phyloP scores from a whole-genome alignment of 2,113 vertebrate genomes.

The Pycnonotus jocosus region DNA sequence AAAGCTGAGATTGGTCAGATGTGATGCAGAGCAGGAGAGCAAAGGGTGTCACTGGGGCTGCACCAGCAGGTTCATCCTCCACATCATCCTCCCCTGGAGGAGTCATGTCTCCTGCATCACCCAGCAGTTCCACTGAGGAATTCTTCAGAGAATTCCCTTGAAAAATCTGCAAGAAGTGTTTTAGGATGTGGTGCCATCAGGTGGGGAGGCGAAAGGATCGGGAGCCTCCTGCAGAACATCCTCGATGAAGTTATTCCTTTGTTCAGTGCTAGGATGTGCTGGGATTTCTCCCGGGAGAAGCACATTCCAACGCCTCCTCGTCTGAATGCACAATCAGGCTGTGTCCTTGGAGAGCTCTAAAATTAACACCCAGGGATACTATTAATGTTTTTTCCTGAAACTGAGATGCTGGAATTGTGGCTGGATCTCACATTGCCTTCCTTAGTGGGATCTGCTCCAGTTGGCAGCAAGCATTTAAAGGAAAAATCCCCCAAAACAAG shows the following conservation, averaged over 20 bases:
- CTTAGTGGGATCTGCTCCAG: neutral
- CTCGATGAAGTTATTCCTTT: neutral
- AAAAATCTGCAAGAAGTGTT: neutral
- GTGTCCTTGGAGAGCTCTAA: neutral
- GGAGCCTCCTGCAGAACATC: neutral
- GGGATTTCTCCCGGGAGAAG: neutral
- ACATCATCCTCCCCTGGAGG: fast-evolving
- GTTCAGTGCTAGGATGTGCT: neutral
- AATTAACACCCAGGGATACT: neutral
- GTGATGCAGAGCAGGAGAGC: neutral
- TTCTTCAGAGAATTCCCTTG: neutral
- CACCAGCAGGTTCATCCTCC: neutral
- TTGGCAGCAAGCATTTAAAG: neutral
- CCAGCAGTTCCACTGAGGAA: fast-evolving
- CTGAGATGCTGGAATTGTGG: neutral
- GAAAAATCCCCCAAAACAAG: neutral
- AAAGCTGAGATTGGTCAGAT: neutral
- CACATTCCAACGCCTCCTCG: neutral
- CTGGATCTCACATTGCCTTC: neutral
- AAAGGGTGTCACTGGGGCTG: neutral
- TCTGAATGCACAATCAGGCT: neutral
- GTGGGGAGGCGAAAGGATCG: neutral
- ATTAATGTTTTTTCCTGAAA: neutral
- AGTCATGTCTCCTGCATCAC: neutral
- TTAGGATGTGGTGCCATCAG: neutral